A percentile compares a stretch with the other conserved stretches of the same genome.
phyloP scores from a whole-genome alignment of 2,113 vertebrate species.

The Toxotes chatareus region DNA sequence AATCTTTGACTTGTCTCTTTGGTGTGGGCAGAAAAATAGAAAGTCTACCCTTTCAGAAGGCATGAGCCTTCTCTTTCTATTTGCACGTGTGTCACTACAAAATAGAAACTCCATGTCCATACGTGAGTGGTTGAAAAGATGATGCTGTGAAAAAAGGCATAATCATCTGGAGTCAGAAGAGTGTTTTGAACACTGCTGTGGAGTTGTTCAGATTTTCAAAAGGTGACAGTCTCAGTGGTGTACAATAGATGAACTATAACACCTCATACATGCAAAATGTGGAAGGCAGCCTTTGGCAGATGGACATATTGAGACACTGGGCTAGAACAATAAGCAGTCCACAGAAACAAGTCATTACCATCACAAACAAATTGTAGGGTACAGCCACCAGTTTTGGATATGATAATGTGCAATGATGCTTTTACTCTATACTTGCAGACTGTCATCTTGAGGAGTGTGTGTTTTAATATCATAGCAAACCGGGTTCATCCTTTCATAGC shows the following conservation, averaged over 20 bases:
- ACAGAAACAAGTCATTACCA: constrained; percentile 11
- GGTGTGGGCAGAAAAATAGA: neutral
- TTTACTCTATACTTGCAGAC: neutral
- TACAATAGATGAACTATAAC: neutral
- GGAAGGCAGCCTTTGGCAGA: no score
- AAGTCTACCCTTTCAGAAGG: neutral
- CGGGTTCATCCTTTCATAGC: neutral
- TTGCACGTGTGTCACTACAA: neutral
- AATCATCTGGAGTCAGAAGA: neutral
- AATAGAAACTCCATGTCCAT: neutral
- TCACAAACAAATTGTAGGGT: neutral
- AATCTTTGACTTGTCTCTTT: neutral
- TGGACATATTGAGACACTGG: no score
- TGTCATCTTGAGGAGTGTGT: neutral
- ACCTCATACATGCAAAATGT: neutral
- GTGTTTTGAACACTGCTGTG: neutral
- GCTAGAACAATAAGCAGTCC: neutral
- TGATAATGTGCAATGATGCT: neutral
- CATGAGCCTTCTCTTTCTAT: neutral
- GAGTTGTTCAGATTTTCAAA: constrained; percentile 23
- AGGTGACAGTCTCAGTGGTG: neutral
- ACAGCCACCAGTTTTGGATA: neutral
- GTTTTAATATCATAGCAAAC: neutral
- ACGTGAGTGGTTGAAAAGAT: neutral
- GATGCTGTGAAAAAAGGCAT: neutral